Conservation (phyloP, 2,797 vertebrate genomes). For the Dryobates pubescens region DNA sequence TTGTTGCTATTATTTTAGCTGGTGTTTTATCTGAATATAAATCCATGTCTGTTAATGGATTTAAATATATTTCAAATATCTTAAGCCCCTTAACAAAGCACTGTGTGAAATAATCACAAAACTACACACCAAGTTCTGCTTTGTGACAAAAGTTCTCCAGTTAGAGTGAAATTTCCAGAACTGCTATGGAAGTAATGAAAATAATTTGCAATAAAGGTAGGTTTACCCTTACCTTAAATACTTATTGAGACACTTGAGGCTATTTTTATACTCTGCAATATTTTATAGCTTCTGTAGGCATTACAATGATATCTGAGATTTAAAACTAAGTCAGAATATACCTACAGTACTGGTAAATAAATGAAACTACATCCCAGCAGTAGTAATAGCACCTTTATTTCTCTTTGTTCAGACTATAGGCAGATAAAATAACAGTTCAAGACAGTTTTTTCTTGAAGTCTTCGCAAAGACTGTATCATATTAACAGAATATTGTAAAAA, state of each 20-base stretch:
- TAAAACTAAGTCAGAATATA: background rate
- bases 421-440: slow-evolving; percentile 2
- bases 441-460: background rate
- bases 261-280: background rate
- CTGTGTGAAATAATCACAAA: background rate
- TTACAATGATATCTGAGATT: background rate
- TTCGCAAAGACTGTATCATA: background rate
- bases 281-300: background rate
- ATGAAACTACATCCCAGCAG: background rate
- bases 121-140: background rate
- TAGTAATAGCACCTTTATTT: background rate
- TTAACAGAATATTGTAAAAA: background rate
- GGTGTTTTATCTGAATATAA: background rate
- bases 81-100: background rate
- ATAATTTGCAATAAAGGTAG: background rate
- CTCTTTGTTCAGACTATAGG: background rate
- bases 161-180: background rate
- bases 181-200: background rate
- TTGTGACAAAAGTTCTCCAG: background rate
- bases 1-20: background rate
- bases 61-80: background rate
- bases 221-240: background rate
- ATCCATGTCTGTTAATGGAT: background rate
- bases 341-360: background rate
- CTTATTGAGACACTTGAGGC: background rate